Percentiles rank a stretch among this genome's conserved stretches.
Conservation (phyloP, 2,888 invertebrate species). For the Eupithecia tripunctaria region DNA sequence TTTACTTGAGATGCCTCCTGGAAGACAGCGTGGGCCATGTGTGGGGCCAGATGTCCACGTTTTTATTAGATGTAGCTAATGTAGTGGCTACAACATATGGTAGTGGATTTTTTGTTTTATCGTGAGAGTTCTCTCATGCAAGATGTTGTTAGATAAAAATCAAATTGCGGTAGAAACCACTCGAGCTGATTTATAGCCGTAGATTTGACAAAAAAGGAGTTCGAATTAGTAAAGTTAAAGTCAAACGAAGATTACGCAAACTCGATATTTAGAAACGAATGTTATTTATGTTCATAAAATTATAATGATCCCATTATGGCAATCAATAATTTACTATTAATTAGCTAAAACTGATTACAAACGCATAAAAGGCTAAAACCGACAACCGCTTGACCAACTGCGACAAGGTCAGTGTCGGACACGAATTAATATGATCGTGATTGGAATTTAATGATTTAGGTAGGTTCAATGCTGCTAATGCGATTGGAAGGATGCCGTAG, state of each 20-base stretch:
- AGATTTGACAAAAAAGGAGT: constrained; percentile 3
- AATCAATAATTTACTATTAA: constrained; percentile 26
- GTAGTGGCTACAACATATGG: constrained; percentile 17
- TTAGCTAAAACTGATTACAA: constrained; percentile 29
- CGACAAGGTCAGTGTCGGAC: constrained; percentile 25
- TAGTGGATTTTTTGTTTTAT: constrained; percentile 30
- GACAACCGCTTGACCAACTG: constrained; percentile 31
- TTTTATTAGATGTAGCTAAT: constrained; percentile 18
- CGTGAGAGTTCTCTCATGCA: constrained; percentile 30
- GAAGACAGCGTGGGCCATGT: constrained; percentile 33
- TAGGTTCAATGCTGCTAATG: constrained; percentile 1
- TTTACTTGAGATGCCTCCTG: constrained; percentile 34
- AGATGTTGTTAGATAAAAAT: constrained; percentile 5
- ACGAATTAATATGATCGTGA: constrained; percentile 24
- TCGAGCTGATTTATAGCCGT: background rate
- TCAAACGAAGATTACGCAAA: constrained; percentile 9
- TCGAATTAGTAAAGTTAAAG: constrained; percentile 4
- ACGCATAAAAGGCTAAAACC: constrained; percentile 26
- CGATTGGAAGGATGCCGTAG: constrained; percentile 1
- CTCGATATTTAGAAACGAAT: constrained; percentile 18
- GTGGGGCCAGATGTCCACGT: constrained; percentile 37
- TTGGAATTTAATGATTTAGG: constrained; percentile 9
- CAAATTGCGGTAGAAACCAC: background rate
- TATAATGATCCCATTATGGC: constrained; percentile 27
- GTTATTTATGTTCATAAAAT: constrained; percentile 20